Conservation (phyloP, 2,113 vertebrate genomes). For the Accipiter virgatus region DNA sequence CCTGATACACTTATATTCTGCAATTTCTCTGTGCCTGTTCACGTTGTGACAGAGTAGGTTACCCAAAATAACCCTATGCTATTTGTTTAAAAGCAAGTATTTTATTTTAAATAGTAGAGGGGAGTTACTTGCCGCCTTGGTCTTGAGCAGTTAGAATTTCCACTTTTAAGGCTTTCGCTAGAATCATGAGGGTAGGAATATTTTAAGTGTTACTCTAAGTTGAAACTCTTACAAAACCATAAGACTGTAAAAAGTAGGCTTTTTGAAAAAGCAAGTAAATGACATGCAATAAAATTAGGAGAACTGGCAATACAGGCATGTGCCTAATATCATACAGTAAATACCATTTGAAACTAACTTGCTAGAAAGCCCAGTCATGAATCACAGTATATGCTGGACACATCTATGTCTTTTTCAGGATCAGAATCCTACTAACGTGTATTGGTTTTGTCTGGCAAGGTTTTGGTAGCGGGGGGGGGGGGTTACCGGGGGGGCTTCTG, state of each 20-base stretch:
- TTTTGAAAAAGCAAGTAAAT: neutral
- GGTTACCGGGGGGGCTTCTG: too few relatives aligned
- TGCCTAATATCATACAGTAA: neutral
- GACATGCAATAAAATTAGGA: neutral
- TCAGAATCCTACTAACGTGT: neutral
- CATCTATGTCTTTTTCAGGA: neutral
- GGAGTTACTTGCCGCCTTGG: neutral
- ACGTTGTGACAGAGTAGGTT: neutral
- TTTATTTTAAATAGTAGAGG: neutral
- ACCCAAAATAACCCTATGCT: neutral
- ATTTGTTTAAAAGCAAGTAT: neutral
- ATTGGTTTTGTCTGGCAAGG: too few relatives aligned
- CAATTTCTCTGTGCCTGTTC: too few relatives aligned
- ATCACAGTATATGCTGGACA: neutral
- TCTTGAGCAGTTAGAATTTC: neutral
- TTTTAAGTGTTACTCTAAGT: neutral
- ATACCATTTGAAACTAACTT: neutral
- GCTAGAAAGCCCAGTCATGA: neutral
- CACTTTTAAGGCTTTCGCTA: neutral
- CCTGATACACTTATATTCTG: neutral
- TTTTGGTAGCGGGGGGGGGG: too few relatives aligned
- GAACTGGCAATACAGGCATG: neutral
- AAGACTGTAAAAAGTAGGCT: neutral
- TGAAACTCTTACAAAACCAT: neutral
- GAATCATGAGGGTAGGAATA: neutral